Evolutionary conservation across 1,140 invertebrate genomes (phyloP).

Genomic region (Schlechtendalia chinensis): DNA sequence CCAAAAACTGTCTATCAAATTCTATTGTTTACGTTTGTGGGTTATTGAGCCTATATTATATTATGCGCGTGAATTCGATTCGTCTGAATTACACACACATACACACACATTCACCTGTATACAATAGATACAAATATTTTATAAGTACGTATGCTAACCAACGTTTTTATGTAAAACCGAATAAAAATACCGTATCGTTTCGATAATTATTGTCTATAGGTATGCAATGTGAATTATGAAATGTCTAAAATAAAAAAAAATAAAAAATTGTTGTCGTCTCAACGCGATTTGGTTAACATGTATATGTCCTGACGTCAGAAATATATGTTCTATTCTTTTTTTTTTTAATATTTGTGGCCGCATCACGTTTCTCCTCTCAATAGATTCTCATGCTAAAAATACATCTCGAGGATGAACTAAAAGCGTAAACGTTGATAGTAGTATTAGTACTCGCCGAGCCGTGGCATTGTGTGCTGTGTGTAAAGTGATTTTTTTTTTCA

Average conservation of each 20-base stretch:
- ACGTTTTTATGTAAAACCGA: too few species aligned
- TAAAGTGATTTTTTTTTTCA: slow-evolving; percentile 47
- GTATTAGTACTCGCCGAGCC: slow-evolving; percentile 40
- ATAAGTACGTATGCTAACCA: not conserved
- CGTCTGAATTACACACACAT: slow-evolving; percentile 22
- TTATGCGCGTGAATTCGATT: slow-evolving; percentile 18
- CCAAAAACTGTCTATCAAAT: slow-evolving; percentile 49
- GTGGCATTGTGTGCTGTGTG: slow-evolving; percentile 46
- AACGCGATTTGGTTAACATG: slow-evolving; percentile 30
- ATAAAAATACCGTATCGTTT: not conserved
- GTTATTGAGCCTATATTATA: slow-evolving; percentile 42
- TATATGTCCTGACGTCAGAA: slow-evolving; percentile 44
- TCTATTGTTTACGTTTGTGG: slow-evolving; percentile 44
- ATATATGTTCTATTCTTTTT: slow-evolving; percentile 35
- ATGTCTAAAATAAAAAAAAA: not conserved
- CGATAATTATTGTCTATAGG: not conserved
- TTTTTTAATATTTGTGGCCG: slow-evolving; percentile 47
- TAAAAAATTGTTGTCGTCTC: slow-evolving; percentile 1
- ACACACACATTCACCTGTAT: not conserved
- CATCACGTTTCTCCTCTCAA: slow-evolving; percentile 45
- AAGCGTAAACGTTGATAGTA: not conserved
- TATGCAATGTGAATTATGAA: slow-evolving; percentile 2
- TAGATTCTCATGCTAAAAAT: slow-evolving; percentile 48
- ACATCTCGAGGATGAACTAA: slow-evolving; percentile 25
- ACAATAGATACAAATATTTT: not conserved